A percentile compares a stretch with the other conserved stretches of the same genome.
These are phyloP conservation scores for Nomada fucata DNA, from an alignment of 2,888 invertebrate genomes.

Conservation along the genomic window DNA sequence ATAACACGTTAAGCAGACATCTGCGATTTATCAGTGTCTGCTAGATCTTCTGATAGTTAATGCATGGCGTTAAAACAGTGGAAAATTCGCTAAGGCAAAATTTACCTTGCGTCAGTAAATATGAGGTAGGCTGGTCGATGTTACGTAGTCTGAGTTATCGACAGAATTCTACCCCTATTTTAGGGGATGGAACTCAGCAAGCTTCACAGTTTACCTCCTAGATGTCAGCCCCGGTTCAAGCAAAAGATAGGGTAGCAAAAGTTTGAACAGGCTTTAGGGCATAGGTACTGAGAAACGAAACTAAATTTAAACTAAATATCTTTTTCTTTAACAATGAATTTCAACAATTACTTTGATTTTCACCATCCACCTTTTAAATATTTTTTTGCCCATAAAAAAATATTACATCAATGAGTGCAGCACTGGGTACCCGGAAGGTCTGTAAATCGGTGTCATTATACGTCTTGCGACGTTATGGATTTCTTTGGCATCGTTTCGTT, in stretches of 20 bases:
- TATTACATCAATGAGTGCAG: neutral
- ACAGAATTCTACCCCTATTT: slow-evolving; percentile 24
- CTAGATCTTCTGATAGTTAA: neutral
- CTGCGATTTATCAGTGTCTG: neutral
- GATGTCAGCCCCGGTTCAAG: slow-evolving; percentile 36
- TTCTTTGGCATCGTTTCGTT: slow-evolving; percentile 43
- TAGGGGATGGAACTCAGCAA: rapidly evolving
- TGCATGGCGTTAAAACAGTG: no score
- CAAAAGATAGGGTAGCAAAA: no score
- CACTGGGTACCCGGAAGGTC: neutral
- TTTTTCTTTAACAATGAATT: neutral
- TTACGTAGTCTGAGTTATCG: slow-evolving; percentile 33
- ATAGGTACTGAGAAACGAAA: neutral
- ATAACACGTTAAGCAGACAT: neutral
- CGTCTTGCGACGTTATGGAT: neutral
- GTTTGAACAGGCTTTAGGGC: neutral
- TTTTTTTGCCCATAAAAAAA: neutral
- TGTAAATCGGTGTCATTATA: neutral
- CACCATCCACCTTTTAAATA: neutral
- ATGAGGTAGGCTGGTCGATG: neutral
- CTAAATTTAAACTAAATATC: neutral
- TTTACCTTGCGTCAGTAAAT: slow-evolving; percentile 29
- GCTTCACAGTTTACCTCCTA: neutral
- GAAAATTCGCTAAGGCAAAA: neutral
- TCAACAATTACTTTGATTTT: neutral